These are phyloP conservation scores for Anguilla marmorata DNA, from an alignment of 2,797 vertebrate species.

Conservation along the genomic window DNA sequence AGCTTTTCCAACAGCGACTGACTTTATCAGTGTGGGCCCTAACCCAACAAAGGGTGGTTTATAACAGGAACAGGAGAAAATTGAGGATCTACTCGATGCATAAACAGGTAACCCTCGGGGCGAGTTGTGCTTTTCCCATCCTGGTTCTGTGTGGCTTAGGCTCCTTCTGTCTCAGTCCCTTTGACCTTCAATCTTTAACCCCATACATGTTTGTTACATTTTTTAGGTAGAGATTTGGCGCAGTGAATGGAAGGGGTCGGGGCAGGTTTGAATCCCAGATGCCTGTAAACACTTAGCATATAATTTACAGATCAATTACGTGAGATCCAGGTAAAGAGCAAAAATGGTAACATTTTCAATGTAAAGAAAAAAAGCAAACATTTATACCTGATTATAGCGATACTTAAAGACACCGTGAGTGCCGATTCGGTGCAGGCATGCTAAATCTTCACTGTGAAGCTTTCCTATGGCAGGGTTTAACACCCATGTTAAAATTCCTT, in stretches of 20 bases:
- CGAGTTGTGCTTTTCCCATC: background rate
- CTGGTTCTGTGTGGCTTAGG: background rate
- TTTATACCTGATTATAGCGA: too few species aligned
- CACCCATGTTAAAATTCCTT: too few species aligned
- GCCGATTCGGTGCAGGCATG: too few species aligned
- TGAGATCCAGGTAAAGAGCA: too few species aligned
- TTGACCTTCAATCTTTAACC: background rate
- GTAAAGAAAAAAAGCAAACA: too few species aligned
- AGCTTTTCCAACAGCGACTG: background rate
- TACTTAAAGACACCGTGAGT: too few species aligned
- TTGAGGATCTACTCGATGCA: background rate
- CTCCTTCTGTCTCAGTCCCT: background rate
- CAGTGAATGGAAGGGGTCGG: background rate
- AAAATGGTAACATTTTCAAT: too few species aligned
- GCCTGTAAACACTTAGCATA: too few species aligned
- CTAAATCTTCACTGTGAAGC: too few species aligned
- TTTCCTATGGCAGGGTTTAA: too few species aligned
- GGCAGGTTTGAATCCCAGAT: background rate
- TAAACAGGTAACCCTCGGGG: background rate
- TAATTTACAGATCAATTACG: too few species aligned
- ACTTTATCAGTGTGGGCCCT: background rate
- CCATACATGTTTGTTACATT: background rate
- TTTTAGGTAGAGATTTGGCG: background rate
- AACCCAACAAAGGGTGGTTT: background rate
- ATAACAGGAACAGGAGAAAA: background rate